Evolutionary conservation across 2,888 invertebrate genomes (phyloP), one percentile per base, ranked within the genome.

Genomic region (Iselma pallidipennis): DNA sequence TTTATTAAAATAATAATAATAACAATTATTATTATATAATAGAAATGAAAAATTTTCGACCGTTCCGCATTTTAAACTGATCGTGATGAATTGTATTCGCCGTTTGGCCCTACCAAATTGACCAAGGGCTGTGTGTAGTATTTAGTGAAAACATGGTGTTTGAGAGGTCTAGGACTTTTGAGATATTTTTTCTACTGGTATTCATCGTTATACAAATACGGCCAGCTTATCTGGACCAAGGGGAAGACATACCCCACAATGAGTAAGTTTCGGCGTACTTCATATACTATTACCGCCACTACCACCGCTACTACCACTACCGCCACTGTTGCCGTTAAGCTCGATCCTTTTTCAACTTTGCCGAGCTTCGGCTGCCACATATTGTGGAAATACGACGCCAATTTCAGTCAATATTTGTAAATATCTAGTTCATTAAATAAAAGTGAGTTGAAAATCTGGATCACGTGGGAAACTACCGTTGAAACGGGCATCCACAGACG

Each of bases 211-310:
- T 81, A 49, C 72, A 82, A 66, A 77, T 86, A 72, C 85, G 82
- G 68, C 80, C 82, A 53, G 81, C 80, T 67, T 83, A 83, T 73
- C 81, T 87, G 74, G 92, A 92, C 83, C 92, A 93, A 83, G 91
- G 92, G 78, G 93, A 94, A 85, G 93, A 93, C 81, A 94, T 94
- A 79, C 94, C 93, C 63, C 93, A 93, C 82, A 91, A 92, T 83
- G 93, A 93, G 94, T 94, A 86, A 92, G 93, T 86, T 60, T 50
- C 45, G 52, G 55, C 26, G 31, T 57, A 53, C 28, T 52, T 31
- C 48, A 63, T 59, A 61, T 51, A 53, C 52, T 37, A 63, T 59
- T 59, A 59, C 56, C 49, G 55, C 60, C 63, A 60, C n/a, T n/a
- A n/a, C 48, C 48, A 29, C 23, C n/a, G 10, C 29, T 25, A 49